A percentile compares a stretch with the other conserved stretches of the same genome.
Conservation (phyloP, 2,113 vertebrate genomes). For the Ammodytes marinus region DNA sequence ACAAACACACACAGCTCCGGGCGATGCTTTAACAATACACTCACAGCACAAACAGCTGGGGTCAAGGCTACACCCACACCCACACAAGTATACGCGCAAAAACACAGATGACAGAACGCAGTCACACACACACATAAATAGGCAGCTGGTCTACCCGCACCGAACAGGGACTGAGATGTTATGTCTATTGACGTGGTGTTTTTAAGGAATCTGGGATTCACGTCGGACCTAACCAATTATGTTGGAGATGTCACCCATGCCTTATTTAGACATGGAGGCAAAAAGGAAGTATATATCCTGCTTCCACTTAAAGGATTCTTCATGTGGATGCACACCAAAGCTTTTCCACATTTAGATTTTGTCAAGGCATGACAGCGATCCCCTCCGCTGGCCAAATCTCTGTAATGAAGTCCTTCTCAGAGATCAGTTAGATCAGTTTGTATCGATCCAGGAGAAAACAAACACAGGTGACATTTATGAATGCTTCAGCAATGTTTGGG, state of each 20-base stretch:
- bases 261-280: slow-evolving; percentile 40
- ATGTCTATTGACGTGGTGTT: slow-evolving; percentile 29
- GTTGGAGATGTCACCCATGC: slow-evolving; percentile 21
- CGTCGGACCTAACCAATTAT: slow-evolving; percentile 16
- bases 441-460: slow-evolving; percentile 9
- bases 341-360: slow-evolving; percentile 34
- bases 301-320: slow-evolving; percentile 8
- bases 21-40: slow-evolving; percentile 52
- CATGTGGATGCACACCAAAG: slow-evolving; percentile 9
- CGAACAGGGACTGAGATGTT: slow-evolving; percentile 44
- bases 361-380: slow-evolving; percentile 40
- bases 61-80: slow-evolving; percentile 26
- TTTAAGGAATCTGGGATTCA: slow-evolving; percentile 34
- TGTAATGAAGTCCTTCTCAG: slow-evolving; percentile 38
- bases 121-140: slow-evolving; percentile 45
- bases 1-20: slow-evolving; percentile 35
- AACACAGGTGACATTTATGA: background rate
- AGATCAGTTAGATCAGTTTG: background rate
- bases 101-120: slow-evolving; percentile 50
- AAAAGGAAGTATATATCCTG: slow-evolving; percentile 23
- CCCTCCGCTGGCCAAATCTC: slow-evolving; percentile 14
- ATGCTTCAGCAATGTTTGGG: slow-evolving; percentile 13
- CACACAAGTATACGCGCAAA: slow-evolving; percentile 44
- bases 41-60: slow-evolving; percentile 63
- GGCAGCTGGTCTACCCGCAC: slow-evolving; percentile 54